phyloP scores from a whole-genome alignment of 2,113 vertebrate species.

The Bubalus kerabau region DNA sequence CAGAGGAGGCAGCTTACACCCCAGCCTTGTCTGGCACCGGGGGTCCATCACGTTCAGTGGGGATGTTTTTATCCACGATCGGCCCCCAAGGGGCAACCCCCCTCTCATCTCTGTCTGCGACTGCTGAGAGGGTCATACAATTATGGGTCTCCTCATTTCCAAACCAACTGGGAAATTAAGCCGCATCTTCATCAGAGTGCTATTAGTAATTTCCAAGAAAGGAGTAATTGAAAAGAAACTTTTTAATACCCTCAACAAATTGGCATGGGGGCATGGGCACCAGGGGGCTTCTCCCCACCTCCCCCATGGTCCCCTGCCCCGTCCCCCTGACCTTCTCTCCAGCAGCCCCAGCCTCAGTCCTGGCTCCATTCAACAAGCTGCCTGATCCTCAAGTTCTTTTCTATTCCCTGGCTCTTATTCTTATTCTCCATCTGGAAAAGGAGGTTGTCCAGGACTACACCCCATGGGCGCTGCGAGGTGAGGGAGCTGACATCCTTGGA shows the following conservation, averaged over 20 bases:
- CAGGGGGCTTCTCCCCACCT: neutral
- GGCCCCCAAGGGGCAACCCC: constrained; percentile 14
- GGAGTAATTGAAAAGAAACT: constrained; percentile 84
- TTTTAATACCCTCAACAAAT: constrained; percentile 79
- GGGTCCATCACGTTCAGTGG: neutral
- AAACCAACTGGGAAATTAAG: constrained; percentile 85
- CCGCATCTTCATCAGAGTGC: constrained; percentile 75
- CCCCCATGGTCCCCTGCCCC: neutral
- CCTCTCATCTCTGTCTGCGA: constrained; percentile 37
- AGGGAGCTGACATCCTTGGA: neutral
- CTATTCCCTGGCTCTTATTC: neutral
- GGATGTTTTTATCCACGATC: neutral
- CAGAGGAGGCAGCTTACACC: neutral
- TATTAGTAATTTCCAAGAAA: constrained; percentile 80
- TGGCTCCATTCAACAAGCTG: neutral
- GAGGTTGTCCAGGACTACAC: neutral
- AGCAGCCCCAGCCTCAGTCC: neutral
- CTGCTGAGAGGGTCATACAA: constrained; percentile 80
- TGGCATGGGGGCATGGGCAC: constrained; percentile 63
- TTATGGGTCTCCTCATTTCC: constrained; percentile 81
- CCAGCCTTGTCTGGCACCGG: neutral
- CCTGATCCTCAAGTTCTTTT: neutral
- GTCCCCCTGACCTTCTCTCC: neutral
- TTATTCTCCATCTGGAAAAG: neutral
- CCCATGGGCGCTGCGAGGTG: fast-evolving